phyloP scores from a whole-genome alignment of 1,140 invertebrate species.

The Lepidurus couesii region DNA sequence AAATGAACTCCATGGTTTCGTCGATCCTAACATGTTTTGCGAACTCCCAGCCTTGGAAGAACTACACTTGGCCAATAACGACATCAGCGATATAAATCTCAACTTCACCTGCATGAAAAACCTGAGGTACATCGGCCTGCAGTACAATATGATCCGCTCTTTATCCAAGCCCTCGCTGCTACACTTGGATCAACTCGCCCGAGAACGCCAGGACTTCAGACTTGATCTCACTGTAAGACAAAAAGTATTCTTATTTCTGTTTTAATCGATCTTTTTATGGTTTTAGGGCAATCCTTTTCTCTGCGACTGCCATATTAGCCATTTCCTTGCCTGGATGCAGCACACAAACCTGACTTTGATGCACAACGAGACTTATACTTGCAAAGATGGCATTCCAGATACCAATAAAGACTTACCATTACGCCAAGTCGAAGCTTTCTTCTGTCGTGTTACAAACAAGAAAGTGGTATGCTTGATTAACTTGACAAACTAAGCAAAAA shows the following conservation, averaged over 20 bases:
- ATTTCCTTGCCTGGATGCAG: constrained; percentile 59
- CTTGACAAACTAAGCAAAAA: neutral
- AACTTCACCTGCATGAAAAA: constrained; percentile 60
- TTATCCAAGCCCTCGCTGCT: constrained; percentile 55
- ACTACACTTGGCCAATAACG: constrained; percentile 63
- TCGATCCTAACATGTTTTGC: constrained; percentile 62
- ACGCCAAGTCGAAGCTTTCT: constrained; percentile 42
- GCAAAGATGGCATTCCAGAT: constrained; percentile 38
- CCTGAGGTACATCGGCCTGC: constrained; percentile 62
- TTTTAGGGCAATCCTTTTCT: constrained; percentile 52
- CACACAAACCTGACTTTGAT: constrained; percentile 56
- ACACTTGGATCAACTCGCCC: constrained; percentile 53
- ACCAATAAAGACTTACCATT: constrained; percentile 43
- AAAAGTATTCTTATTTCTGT: neutral
- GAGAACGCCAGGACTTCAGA: constrained; percentile 46
- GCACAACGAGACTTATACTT: constrained; percentile 50
- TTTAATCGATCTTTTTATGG: neutral
- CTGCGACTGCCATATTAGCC: constrained; percentile 58
- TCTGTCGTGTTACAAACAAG: constrained; percentile 36
- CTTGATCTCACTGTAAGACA: constrained; percentile 57
- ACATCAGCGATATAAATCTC: constrained; percentile 54
- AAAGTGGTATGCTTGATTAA: neutral
- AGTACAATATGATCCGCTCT: constrained; percentile 59
- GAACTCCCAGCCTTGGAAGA: constrained; percentile 60
- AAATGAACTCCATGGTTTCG: constrained; percentile 58